Evolutionary conservation across 2,797 vertebrate genomes (phyloP), one percentile per base, ranked within the genome.

Genomic region (Hippoglossus hippoglossus): DNA sequence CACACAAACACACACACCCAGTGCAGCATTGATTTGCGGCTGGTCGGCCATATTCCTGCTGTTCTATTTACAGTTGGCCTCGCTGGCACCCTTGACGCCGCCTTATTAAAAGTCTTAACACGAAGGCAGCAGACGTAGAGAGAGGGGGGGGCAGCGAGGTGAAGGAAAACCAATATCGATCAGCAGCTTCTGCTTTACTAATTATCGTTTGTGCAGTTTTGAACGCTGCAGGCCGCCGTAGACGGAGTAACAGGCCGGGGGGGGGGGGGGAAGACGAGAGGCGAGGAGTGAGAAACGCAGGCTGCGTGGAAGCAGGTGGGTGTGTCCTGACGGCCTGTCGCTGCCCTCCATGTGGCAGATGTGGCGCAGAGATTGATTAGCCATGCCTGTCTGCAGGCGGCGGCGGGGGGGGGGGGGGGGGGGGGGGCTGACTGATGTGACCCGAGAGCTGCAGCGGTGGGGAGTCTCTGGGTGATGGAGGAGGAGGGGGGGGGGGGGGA

Each of bases 61-160:
- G 78, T 64, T 91, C 86, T 90, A 85, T 93, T 92, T 92, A 89
- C 80, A 55, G 75, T n/a, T 25, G 74, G 89, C 80, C 90, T 86
- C 90, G 10, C 78, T 64, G 88, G 86, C 89, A 89, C 90, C 87
- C 88, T 93, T 82, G 73, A 71, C 82, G 41, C 83, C 73, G 68
- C 71, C 84, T 89, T 80, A 91, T 89, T 90, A 84, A 93, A 92
- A 90, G 88, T 84, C 90, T 79, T 58, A 87, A 84, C 87, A 85
- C 76, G 63, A 62, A 64, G 52, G 60, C 73, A 61, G 73, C 49
- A 26, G 63, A 77, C 22, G 46, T 58, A 68, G 64, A 63, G 31
- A 26, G 60, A 31, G 46, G n/a, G 49, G 64, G 63, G 63, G 36
- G 22, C 58, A 56, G 54, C 0, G 67, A 53, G 49, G 60, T 52